Conservation (phyloP, 2,888 invertebrate species). For the Thymelicus sylvestris region DNA sequence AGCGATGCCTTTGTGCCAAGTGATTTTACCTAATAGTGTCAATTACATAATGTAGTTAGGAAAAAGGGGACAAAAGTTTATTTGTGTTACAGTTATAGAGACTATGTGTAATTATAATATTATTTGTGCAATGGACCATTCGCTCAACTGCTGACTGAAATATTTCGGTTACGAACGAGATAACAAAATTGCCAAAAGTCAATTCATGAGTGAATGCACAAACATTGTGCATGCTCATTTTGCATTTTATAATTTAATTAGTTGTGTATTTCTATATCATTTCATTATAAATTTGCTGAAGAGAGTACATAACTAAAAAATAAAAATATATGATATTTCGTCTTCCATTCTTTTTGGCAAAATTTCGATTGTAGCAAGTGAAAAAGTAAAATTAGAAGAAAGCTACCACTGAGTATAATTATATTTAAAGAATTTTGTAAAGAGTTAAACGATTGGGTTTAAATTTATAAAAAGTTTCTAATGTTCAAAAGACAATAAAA, state of each 20-base stretch:
- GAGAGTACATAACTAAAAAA: slow-evolving; percentile 59
- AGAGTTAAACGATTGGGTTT: slow-evolving; percentile 28
- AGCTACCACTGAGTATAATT: slow-evolving; percentile 62
- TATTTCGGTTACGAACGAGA: slow-evolving; percentile 54
- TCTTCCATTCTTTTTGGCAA: slow-evolving; percentile 81
- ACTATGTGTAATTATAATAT: slow-evolving; percentile 62
- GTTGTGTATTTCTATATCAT: slow-evolving; percentile 64
- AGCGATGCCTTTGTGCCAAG: slow-evolving; percentile 82
- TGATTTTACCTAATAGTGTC: slow-evolving; percentile 82
- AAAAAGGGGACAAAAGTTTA: slow-evolving; percentile 71
- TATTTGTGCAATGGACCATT: slow-evolving; percentile 77
- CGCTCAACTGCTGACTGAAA: slow-evolving; percentile 56
- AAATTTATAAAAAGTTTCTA: slow-evolving; percentile 20
- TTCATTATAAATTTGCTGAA: slow-evolving; percentile 66
- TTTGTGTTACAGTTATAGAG: slow-evolving; percentile 72
- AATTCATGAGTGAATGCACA: slow-evolving; percentile 53
- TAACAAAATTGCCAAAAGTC: slow-evolving; percentile 67
- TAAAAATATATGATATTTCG: slow-evolving; percentile 55
- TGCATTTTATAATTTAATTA: slow-evolving; percentile 83
- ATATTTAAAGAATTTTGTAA: slow-evolving; percentile 36
- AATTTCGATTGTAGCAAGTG: slow-evolving; percentile 78
- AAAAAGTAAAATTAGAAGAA: slow-evolving; percentile 52
- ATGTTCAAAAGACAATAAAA: slow-evolving; percentile 68
- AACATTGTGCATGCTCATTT: slow-evolving; percentile 61
- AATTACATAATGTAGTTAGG: slow-evolving; percentile 78